Conservation (phyloP, 2,888 invertebrate genomes). For the Agrilus biguttatus region DNA sequence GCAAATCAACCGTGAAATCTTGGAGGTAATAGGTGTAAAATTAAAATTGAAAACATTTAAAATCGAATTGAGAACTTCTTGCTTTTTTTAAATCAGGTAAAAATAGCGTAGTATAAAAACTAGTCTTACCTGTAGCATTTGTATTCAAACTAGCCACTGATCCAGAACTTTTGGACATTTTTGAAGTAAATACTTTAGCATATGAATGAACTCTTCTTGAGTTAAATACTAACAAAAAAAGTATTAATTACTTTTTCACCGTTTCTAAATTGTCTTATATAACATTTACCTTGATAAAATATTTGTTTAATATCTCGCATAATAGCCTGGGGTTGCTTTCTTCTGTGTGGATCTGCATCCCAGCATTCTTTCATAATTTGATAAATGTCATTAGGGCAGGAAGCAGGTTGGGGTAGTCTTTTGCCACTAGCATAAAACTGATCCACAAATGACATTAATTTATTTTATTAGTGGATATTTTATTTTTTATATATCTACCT, state of each 20-base stretch:
- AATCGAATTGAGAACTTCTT: too few relatives aligned
- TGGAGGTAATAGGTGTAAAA: too few relatives aligned
- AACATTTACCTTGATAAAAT: constrained; percentile 46
- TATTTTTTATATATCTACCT: constrained; percentile 14
- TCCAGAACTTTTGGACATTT: constrained; percentile 17
- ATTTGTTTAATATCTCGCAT: constrained; percentile 75
- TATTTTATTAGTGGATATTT: not conserved
- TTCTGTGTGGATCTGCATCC: constrained; percentile 52
- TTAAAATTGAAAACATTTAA: too few relatives aligned
- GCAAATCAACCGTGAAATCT: too few relatives aligned
- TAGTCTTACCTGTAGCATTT: constrained; percentile 17
- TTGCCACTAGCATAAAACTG: constrained; percentile 56
- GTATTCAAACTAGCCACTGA: constrained; percentile 25
- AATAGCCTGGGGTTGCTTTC: constrained; percentile 71
- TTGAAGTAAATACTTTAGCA: constrained; percentile 22
- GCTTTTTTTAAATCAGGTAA: too few relatives aligned
- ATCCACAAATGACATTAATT: not conserved
- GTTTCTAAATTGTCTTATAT: constrained; percentile 6
- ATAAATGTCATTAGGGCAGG: constrained; percentile 65
- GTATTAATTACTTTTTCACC: not conserved
- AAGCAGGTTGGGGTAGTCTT: constrained; percentile 46
- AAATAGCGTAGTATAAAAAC: too few relatives aligned
- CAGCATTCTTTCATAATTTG: constrained; percentile 69
- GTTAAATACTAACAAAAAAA: constrained; percentile 38
- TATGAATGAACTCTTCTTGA: constrained; percentile 45